Conservation (phyloP, 2,888 invertebrate species). For the Oxyscelio sp. region DNA sequence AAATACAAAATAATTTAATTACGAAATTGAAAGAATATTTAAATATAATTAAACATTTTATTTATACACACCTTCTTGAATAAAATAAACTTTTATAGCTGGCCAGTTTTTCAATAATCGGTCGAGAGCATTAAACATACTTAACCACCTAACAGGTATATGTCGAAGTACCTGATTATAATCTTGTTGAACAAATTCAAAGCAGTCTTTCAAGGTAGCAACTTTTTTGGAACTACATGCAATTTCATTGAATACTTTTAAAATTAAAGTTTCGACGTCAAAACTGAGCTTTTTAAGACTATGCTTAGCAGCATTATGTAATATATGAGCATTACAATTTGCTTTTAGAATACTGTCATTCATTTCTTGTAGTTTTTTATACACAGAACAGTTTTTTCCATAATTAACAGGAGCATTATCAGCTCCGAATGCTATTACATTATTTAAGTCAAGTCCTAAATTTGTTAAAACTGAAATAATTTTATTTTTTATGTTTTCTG, state of each 20-base stretch:
- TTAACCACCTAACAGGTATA: slow-evolving; percentile 43
- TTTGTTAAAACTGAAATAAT: slow-evolving; percentile 32
- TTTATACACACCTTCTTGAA: slow-evolving; percentile 13
- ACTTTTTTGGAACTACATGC: slow-evolving; percentile 73
- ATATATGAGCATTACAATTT: slow-evolving; percentile 70
- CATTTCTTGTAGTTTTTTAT: slow-evolving; percentile 46
- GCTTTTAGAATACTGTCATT: too few relatives aligned
- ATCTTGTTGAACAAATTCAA: slow-evolving; percentile 54
- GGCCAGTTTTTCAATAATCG: slow-evolving; percentile 9
- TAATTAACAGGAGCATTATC: too few relatives aligned
- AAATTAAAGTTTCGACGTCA: slow-evolving; percentile 78
- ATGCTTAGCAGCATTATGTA: slow-evolving; percentile 74
- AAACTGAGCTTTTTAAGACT: slow-evolving; percentile 69
- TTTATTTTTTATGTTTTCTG: slow-evolving; percentile 42
- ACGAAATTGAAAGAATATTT: background rate
- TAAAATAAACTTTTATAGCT: slow-evolving; percentile 33
- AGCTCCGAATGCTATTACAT: slow-evolving; percentile 54
- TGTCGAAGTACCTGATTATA: slow-evolving; percentile 71
- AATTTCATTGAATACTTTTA: slow-evolving; percentile 75
- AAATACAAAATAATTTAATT: background rate
- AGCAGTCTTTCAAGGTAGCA: slow-evolving; percentile 69
- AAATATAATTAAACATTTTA: background rate
- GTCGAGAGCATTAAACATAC: slow-evolving; percentile 15
- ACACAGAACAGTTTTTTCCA: slow-evolving; percentile 62
- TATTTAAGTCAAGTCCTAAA: slow-evolving; percentile 29